Evolutionary conservation across 2,797 vertebrate genomes (phyloP).

Genomic region (Pipistrellus pygmaeus): DNA sequence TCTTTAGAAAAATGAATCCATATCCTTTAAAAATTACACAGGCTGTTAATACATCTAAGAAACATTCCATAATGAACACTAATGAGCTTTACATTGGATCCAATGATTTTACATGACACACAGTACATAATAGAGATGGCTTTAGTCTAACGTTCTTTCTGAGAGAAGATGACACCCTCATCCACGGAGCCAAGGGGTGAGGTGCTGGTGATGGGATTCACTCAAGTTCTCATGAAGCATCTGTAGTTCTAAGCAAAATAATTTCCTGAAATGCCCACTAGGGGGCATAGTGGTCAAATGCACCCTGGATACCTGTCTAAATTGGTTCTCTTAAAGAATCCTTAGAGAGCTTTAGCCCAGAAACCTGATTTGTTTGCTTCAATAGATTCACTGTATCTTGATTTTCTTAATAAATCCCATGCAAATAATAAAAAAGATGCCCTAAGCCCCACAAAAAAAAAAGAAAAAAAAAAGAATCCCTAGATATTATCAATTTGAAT

Average conservation of each 20-base stretch:
- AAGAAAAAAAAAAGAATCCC: neutral
- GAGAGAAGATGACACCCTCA: neutral
- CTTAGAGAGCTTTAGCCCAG: neutral
- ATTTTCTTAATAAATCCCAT: conserved; percentile 82
- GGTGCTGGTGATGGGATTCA: neutral
- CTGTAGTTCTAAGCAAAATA: neutral
- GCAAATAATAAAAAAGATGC: conserved; percentile 58
- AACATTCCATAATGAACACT: neutral
- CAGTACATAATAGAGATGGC: neutral
- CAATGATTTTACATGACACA: neutral
- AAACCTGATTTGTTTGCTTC: conserved; percentile 74
- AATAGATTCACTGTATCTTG: conserved; percentile 79
- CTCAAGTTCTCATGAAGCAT: neutral
- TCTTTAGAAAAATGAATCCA: conserved; percentile 37
- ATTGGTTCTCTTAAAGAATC: neutral
- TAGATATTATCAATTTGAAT: neutral
- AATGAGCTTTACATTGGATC: neutral
- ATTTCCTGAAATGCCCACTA: neutral
- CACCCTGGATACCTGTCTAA: neutral
- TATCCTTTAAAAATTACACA: conserved; percentile 18
- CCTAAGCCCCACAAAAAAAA: too few species aligned
- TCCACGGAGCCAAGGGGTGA: neutral
- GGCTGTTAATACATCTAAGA: conserved; percentile 32
- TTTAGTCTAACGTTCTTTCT: neutral
- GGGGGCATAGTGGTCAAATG: neutral